A percentile compares a stretch with the other conserved stretches of the same genome.
These are phyloP conservation scores for Spisula subtruncata DNA, from an alignment of 2,888 invertebrate genomes.

Conservation along the genomic window DNA sequence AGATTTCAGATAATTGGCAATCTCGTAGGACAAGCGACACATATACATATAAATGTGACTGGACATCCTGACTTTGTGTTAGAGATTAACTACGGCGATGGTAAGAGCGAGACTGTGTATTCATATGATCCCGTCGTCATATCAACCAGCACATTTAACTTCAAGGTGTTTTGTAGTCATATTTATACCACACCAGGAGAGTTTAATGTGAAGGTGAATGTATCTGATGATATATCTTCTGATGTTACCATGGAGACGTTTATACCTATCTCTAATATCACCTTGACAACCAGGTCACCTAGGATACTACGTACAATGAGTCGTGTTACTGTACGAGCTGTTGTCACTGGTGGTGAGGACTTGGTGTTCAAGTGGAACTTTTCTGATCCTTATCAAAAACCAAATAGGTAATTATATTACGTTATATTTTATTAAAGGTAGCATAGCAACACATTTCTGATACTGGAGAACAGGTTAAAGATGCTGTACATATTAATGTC, in stretches of 20 bases:
- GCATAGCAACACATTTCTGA: no score
- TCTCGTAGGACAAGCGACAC: slow-evolving; percentile 69
- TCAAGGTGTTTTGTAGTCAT: slow-evolving; percentile 63
- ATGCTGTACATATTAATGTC: no score
- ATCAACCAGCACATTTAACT: slow-evolving; percentile 9
- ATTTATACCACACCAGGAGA: slow-evolving; percentile 70
- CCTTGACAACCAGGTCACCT: slow-evolving; percentile 71
- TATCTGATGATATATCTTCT: slow-evolving; percentile 78
- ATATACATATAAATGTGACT: slow-evolving; percentile 62
- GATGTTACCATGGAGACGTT: slow-evolving; percentile 62
- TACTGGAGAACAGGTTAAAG: no score
- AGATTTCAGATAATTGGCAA: slow-evolving; percentile 65
- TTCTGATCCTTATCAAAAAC: slow-evolving; percentile 67
- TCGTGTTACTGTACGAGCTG: slow-evolving; percentile 76
- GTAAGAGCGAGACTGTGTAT: slow-evolving; percentile 41
- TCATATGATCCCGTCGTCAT: slow-evolving; percentile 36
- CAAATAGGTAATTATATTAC: slow-evolving; percentile 24
- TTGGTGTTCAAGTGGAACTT: slow-evolving; percentile 83
- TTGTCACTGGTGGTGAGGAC: slow-evolving; percentile 79
- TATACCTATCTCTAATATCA: slow-evolving; percentile 77
- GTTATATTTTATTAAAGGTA: background rate
- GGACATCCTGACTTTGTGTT: slow-evolving; percentile 75
- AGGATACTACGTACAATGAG: slow-evolving; percentile 68
- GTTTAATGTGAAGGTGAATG: slow-evolving; percentile 79
- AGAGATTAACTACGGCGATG: slow-evolving; percentile 79